These are phyloP conservation scores for Gymnoscopelus braueri DNA, from an alignment of 2,797 vertebrate species.

Conservation along the genomic window DNA sequence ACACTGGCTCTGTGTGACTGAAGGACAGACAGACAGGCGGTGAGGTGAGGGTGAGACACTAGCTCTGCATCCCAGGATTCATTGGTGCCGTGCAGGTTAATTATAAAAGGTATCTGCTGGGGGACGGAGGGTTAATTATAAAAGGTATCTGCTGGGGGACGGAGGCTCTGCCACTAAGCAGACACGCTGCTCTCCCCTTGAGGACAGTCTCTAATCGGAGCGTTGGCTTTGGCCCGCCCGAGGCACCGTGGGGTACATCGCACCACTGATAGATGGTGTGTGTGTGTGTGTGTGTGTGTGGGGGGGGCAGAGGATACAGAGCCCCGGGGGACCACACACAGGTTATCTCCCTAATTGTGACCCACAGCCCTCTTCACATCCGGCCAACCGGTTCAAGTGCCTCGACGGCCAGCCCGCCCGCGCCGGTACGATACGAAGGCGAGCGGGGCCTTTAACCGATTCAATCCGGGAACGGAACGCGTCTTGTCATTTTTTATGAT, in stretches of 20 bases:
- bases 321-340: conserved; percentile 36
- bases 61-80: conserved; percentile 58
- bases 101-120: conserved; percentile 94
- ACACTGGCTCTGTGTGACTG: no score
- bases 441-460: no score
- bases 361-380: conserved; percentile 27
- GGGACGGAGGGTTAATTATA: conserved; percentile 58
- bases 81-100: conserved; percentile 87
- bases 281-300: no score
- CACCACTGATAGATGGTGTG: conserved; percentile 41
- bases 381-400: not conserved
- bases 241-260: conserved; percentile 52
- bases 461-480: no score
- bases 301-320: conserved; percentile 9
- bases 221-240: conserved; percentile 72
- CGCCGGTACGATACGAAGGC: no score
- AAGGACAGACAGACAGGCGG: no score
- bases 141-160: conserved; percentile 85
- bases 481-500: no score
- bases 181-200: conserved; percentile 75
- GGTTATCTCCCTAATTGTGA: conserved; percentile 50
- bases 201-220: conserved; percentile 88
- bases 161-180: conserved; percentile 76
- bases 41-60: no score
- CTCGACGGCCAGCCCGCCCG: no score